A percentile compares a stretch with the other conserved stretches of the same genome.
Evolutionary conservation across 2,113 vertebrate species (phyloP).

Genomic region (Lepus europaeus): DNA sequence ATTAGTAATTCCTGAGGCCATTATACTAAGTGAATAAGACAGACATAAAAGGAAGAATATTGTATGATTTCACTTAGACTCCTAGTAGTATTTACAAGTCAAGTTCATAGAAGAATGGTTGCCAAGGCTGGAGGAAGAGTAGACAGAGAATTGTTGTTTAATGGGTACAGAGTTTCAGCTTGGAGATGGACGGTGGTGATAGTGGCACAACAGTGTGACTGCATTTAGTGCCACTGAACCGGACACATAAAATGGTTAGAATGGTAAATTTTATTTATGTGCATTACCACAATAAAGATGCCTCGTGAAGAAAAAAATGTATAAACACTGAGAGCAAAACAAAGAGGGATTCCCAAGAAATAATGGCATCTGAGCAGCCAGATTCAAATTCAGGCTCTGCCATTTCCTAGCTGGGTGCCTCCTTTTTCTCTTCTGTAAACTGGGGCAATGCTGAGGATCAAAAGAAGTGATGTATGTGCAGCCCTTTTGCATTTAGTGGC

Average conservation of each 20-base stretch:
- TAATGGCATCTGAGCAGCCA: background rate
- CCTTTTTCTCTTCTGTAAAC: background rate
- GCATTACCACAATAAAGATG: background rate
- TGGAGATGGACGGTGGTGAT: background rate
- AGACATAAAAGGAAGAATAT: background rate
- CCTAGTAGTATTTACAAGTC: background rate
- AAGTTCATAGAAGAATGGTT: background rate
- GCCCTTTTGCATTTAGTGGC: background rate
- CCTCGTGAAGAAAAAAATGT: background rate
- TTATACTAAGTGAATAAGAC: background rate
- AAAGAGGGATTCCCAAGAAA: background rate
- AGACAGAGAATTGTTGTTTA: background rate
- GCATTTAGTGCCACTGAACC: background rate
- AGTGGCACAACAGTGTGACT: background rate
- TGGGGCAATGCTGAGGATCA: background rate
- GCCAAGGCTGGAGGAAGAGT: background rate
- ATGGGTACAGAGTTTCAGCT: background rate
- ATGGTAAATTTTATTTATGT: background rate
- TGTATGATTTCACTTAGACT: background rate
- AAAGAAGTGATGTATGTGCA: background rate
- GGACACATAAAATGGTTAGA: background rate
- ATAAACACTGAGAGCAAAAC: background rate
- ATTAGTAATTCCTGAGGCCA: background rate
- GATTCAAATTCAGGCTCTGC: background rate
- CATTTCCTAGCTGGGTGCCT: background rate